Percentiles rank a stretch among this genome's conserved stretches.
These are phyloP conservation scores for Cantharis flavilabris DNA, from an alignment of 2,888 invertebrate species.

Conservation along the genomic window DNA sequence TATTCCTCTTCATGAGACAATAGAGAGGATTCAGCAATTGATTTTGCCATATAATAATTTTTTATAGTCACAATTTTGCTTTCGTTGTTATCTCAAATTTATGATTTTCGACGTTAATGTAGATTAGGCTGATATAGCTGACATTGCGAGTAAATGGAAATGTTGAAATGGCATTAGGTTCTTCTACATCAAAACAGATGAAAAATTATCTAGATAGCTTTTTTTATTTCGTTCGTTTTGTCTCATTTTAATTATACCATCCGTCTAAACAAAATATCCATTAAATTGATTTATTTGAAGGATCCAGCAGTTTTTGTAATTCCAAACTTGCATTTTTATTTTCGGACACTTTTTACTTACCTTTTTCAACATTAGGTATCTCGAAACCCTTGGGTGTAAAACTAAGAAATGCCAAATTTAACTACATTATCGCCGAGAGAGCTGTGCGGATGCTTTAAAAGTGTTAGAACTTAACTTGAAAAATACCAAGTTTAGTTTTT, in stretches of 20 bases:
- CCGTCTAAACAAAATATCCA: not conserved
- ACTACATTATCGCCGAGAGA: not conserved
- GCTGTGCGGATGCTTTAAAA: not conserved
- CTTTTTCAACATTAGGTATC: not conserved
- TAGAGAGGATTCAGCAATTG: not conserved
- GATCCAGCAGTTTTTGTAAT: not conserved
- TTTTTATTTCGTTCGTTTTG: not conserved
- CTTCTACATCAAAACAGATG: not conserved
- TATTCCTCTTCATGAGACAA: not conserved
- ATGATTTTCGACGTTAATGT: constrained; percentile 1
- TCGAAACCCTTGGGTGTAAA: not conserved
- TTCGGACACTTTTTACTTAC: not conserved
- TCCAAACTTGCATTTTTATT: not conserved
- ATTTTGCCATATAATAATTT: not conserved
- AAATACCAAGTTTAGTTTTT: not conserved
- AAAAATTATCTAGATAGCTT: not conserved
- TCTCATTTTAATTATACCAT: not conserved
- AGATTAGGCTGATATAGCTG: constrained; percentile 1
- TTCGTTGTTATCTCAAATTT: not conserved
- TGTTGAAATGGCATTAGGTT: not conserved
- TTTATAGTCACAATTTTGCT: not conserved
- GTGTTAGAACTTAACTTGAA: not conserved
- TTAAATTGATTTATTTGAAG: not conserved
- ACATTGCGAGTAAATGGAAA: not conserved
- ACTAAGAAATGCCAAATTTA: not conserved